A percentile compares a stretch with the other conserved stretches of the same genome.
Evolutionary conservation across 1,140 invertebrate genomes (phyloP).

Genomic region (Sminthurides bifidus): DNA sequence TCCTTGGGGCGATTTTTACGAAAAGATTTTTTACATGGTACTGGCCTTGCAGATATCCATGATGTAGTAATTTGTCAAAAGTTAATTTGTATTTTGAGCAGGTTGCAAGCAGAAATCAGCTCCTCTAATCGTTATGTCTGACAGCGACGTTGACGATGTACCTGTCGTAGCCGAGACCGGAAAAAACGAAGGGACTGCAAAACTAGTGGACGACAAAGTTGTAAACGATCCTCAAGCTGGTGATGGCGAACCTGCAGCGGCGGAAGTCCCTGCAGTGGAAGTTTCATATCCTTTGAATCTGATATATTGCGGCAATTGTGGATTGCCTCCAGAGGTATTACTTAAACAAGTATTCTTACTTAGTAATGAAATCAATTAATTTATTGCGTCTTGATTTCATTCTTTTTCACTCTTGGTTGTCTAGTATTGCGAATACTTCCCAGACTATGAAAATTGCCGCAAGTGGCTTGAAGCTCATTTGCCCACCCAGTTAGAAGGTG

Average conservation of each 20-base stretch:
- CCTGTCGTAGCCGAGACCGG: no score
- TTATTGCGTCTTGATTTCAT: slow-evolving; percentile 7
- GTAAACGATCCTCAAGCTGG: no score
- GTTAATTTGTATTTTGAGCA: no score
- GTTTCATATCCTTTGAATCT: slow-evolving; percentile 73
- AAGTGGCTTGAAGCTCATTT: slow-evolving; percentile 90
- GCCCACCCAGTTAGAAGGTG: slow-evolving; percentile 81
- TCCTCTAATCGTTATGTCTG: no score
- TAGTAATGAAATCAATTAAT: slow-evolving; percentile 10
- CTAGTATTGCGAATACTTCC: slow-evolving; percentile 96
- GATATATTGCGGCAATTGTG: slow-evolving; percentile 87
- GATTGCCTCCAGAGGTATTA: slow-evolving; percentile 72
- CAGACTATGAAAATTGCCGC: slow-evolving; percentile 94
- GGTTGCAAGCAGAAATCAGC: no score
- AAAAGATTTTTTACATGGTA: no score
- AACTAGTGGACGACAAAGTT: no score
- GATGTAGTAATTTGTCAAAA: no score
- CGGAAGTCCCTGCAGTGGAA: neutral
- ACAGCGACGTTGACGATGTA: no score
- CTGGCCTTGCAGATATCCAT: no score
- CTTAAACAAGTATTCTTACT: slow-evolving; percentile 5
- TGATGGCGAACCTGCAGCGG: neutral
- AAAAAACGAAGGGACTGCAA: no score
- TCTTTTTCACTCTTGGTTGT: slow-evolving; percentile 28
- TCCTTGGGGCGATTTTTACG: no score